Conservation (phyloP, 2,888 invertebrate genomes). For the Rapana venosa region DNA sequence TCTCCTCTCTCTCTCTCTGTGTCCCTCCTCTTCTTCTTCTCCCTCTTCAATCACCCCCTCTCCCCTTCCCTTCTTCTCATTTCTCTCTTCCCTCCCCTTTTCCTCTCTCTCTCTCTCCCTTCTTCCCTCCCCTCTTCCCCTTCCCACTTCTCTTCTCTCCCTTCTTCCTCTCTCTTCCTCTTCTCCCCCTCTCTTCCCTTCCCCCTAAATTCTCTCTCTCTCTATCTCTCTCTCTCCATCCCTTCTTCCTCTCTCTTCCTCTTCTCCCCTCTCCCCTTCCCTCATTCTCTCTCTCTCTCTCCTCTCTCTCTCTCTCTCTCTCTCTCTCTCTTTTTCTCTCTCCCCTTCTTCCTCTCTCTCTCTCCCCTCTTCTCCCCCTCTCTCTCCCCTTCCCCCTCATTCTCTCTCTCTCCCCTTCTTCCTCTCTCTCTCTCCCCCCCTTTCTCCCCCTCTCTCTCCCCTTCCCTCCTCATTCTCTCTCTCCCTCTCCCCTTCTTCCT, state of each 20-base stretch:
- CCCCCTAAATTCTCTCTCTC: neutral
- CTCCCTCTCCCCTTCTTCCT: neutral
- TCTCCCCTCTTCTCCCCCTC: neutral
- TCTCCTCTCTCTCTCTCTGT: neutral
- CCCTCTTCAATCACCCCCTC: no score
- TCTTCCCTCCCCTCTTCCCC: neutral
- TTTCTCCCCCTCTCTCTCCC: neutral
- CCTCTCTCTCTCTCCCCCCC: neutral
- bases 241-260: neutral
- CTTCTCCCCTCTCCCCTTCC: neutral
- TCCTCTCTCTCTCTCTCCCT: neutral
- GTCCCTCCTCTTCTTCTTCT: neutral
- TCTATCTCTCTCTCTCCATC: conserved; percentile 14
- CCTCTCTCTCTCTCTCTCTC: neutral
- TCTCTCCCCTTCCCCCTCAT: neutral
- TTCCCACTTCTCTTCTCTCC: conserved; percentile 10
- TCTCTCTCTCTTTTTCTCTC: neutral
- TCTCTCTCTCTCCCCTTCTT: neutral
- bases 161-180: conserved; percentile 28
- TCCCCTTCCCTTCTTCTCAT: no score
- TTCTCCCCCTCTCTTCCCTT: neutral
- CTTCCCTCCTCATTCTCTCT: neutral
- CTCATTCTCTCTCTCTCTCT: conserved; percentile 13
- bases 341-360: neutral
- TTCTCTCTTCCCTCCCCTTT: no score